Base-by-base conservation (phyloP, 2,113 vertebrate genomes). In the Dipodomys stephensi region DNA sequence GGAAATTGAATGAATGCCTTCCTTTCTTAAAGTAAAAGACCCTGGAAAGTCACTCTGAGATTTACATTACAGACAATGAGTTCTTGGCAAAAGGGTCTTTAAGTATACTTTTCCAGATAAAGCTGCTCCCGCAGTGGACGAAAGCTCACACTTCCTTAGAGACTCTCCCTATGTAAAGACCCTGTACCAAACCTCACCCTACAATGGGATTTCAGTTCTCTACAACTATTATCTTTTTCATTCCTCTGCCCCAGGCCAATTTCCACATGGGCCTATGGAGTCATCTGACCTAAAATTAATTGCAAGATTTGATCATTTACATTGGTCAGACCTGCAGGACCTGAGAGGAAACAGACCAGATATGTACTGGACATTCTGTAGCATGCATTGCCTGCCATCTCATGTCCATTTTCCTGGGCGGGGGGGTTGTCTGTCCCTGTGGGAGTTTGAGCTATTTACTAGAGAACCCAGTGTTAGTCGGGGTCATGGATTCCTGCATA, bases 1-100 rank as follows among this genome's bases (percentile, higher is more conserved):
- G 28, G 2, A 73, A 92, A 44, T 9, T 64, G 64, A 90, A 89
- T 83, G 57, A 95, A 90, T 8, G 3, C 25, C 8, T 94, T 72
- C 30, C 23, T 81, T 95, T 74, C 62, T 74, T 49, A 25, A 83
- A 94, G 67, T 84, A 84, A 81, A 95, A 71, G 39, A 82, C 13
- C 74, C 8, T n/a, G 1, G 69, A 81, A 86, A 84, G 16, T 65
- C 1, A 90, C 84, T 20, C 20, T 76, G 67, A 77, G 65, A 71
- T 60, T 62, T 65, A 16, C 13, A 84, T 65, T 49, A 71, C n/a
- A 74, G 53, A 87, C 12, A 30, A 68, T 57, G 68, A 92, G 68
- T 32, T 16, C 15, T 57, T 13, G 53, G 13, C 53, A 13, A 13
- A 18, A 57, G 13, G 53, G 16, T 57, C 12, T 57, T 57, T 22